Percentiles rank a stretch among this genome's conserved stretches.
These are phyloP conservation scores for Diadromus collaris DNA, from an alignment of 2,888 invertebrate species.

Conservation along the genomic window DNA sequence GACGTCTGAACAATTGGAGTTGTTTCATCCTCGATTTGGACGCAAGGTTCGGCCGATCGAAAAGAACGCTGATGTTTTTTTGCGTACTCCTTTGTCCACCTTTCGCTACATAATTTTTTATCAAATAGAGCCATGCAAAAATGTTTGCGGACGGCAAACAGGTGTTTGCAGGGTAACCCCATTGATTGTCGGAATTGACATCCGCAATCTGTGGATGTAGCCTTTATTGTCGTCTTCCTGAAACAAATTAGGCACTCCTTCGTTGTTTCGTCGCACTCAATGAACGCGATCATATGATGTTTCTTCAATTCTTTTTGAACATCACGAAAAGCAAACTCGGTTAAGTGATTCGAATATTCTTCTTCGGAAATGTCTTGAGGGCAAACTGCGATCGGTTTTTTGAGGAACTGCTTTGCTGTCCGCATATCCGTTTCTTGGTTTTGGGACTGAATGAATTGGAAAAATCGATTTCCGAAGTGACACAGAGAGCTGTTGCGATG, in stretches of 20 bases:
- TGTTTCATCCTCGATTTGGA: background rate
- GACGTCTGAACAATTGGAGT: background rate
- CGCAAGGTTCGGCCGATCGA: background rate
- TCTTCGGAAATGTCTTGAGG: background rate
- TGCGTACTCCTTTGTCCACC: conserved; percentile 40
- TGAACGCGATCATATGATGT: background rate
- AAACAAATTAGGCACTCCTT: conserved; percentile 1
- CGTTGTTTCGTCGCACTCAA: background rate
- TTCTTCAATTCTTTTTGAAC: conserved; percentile 6
- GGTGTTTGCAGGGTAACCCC: conserved; percentile 31
- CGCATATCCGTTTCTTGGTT: conserved; percentile 31
- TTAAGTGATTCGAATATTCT: conserved; percentile 8
- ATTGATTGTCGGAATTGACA: conserved; percentile 9
- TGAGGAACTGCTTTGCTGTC: conserved; percentile 5
- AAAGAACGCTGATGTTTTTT: conserved; percentile 15
- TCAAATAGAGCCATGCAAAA: conserved; percentile 20
- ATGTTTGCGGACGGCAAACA: conserved; percentile 30
- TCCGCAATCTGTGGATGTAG: background rate
- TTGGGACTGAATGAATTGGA: conserved; percentile 27
- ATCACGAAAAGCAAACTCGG: background rate
- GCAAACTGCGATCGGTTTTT: background rate
- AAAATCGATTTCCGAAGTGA: conserved; percentile 13
- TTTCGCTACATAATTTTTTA: conserved; percentile 13
- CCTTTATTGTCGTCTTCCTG: background rate
- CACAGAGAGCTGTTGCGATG: conserved; percentile 15